Base-by-base conservation (phyloP, 2,888 invertebrate genomes). In the Nasonia oneida region DNA sequence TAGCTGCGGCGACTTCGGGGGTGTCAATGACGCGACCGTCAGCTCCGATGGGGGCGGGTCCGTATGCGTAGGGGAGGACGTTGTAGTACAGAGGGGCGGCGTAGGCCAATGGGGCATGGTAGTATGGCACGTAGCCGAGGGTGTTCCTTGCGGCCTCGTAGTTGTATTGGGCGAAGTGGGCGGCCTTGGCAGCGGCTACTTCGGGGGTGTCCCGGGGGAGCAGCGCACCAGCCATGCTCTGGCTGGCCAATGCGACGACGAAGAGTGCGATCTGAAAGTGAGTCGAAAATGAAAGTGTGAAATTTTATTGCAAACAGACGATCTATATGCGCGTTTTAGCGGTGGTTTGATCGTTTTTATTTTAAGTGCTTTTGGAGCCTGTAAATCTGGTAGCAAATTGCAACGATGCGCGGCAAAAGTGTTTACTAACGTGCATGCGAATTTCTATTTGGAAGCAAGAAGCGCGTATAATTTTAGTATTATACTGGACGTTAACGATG, bases 11-110 rank as follows among this genome's bases (percentile, higher is more conserved):
- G 4, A 93, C 93, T 87, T 93, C 93, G 47, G 92, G 91, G n/a
- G 93, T 93, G 86, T 93, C 93, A 29, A 93, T 89, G 5, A 93
- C 93, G 5, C 91, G 91, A 2, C 93, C 93, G 74, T 93, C 93
- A 0, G 89, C 88, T 3, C 92, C 93, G 23, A 93, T 88, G 8
- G 93, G 93, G 0, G 93, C 91, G 37, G 83, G 57, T 61, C 83
- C 87, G 23, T 79, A 84, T 5, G 57, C 37, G 57, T 84, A 81
- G 6, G 90, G 90, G 4, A 18, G 90, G 4, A 18, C 3, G 23
- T 90, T 90, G 82, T 85, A 89, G 29, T 23, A 37, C 10, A 80
- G 12, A 0, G 84, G 86, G 2, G 64, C 29, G 23, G 10, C 14
- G 50, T 84, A 87, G 50, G 50, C 4, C 15, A 64, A 15, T 0